A percentile compares a stretch with the other conserved stretches of the same genome.
These are phyloP conservation scores for Phocoena sinus DNA, from an alignment of 2,113 vertebrate species.

Conservation along the genomic window DNA sequence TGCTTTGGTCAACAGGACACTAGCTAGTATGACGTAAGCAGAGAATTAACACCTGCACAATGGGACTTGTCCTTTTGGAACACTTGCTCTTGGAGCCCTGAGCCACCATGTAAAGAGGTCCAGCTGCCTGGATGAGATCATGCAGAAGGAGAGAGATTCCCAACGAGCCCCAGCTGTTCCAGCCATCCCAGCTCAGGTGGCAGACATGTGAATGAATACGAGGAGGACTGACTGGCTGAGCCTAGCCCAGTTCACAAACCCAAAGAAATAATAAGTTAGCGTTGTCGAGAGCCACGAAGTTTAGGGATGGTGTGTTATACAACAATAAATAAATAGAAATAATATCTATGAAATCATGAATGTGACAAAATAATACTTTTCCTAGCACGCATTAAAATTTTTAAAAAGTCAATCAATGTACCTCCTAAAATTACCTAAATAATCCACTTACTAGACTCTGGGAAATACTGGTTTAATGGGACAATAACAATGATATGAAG, in stretches of 20 bases:
- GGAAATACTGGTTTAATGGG: background rate
- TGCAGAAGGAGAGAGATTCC: background rate
- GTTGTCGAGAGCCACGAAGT: background rate
- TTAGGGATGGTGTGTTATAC: background rate
- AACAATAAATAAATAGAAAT: conserved; percentile 9
- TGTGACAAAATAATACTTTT: background rate
- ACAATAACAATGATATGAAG: background rate
- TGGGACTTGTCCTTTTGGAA: background rate
- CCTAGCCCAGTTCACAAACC: background rate
- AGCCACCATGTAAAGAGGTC: background rate
- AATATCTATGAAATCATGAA: conserved; percentile 15
- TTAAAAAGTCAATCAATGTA: background rate
- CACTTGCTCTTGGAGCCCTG: background rate
- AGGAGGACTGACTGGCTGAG: background rate
- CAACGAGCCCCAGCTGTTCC: background rate
- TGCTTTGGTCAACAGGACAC: background rate
- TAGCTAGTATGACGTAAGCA: background rate
- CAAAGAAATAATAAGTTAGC: background rate
- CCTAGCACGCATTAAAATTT: background rate
- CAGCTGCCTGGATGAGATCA: background rate
- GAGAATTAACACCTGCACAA: background rate
- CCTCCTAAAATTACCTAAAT: background rate
- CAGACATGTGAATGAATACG: background rate
- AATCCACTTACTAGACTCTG: conserved; percentile 1
- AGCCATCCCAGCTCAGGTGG: background rate